Evolutionary conservation across 2,888 invertebrate species (phyloP).

Genomic region (Pachycephus smyrnensis): DNA sequence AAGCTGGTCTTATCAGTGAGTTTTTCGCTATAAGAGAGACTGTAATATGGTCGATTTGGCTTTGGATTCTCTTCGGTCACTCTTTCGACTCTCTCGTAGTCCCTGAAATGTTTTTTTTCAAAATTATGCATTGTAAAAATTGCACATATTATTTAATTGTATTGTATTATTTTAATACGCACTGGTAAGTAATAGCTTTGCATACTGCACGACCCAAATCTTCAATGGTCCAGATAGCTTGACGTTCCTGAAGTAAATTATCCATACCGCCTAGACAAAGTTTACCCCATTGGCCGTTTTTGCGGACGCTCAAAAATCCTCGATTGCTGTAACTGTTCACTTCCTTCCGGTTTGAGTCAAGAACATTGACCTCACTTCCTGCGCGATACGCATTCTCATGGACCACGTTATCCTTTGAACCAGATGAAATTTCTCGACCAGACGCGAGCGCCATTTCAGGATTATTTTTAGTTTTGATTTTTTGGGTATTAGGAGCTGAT

Average conservation of each 20-base stretch:
- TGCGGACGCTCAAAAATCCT: constrained; percentile 81
- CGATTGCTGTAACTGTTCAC: constrained; percentile 56
- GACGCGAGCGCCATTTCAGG: constrained; percentile 34
- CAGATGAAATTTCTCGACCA: constrained; percentile 48
- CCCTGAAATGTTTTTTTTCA: constrained; percentile 46
- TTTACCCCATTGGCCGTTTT: constrained; percentile 83
- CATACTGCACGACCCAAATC: constrained; percentile 83
- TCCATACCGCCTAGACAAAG: constrained; percentile 79
- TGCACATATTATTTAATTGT: no score
- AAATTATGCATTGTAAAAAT: background rate
- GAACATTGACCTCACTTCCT: background rate
- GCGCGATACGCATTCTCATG: background rate
- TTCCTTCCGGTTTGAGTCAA: constrained; percentile 38
- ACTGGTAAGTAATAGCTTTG: constrained; percentile 82
- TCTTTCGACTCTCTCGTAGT: constrained; percentile 65
- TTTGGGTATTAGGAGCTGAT: constrained; percentile 9
- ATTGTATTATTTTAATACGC: constrained; percentile 65
- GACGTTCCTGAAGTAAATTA: constrained; percentile 71
- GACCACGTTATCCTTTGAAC: constrained; percentile 30
- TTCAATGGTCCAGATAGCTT: constrained; percentile 74
- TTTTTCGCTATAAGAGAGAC: constrained; percentile 70
- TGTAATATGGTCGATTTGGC: constrained; percentile 68
- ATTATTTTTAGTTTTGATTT: constrained; percentile 2
- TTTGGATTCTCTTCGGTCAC: constrained; percentile 53
- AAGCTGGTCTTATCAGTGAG: constrained; percentile 73